Conservation (phyloP, 2,113 vertebrate species). For the Eira barbara region DNA sequence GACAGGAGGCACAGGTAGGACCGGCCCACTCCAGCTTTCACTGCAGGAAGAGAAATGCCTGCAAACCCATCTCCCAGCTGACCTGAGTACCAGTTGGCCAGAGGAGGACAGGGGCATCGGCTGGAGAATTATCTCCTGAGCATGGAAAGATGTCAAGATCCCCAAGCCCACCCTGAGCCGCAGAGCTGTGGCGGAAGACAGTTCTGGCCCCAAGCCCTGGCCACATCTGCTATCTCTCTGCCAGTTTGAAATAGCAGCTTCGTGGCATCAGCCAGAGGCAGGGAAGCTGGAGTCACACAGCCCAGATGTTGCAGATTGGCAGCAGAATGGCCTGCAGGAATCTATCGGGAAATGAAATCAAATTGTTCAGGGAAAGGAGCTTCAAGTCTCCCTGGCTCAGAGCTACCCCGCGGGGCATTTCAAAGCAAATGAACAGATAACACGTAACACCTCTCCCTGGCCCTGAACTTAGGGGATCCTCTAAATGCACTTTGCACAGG, state of each 20-base stretch:
- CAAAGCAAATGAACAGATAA: background rate
- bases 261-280: background rate
- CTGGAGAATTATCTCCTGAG: background rate
- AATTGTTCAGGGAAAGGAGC: background rate
- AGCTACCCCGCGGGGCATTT: background rate
- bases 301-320: background rate
- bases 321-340: background rate
- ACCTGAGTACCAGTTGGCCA: background rate
- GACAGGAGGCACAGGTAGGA: background rate
- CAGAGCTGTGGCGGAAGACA: background rate
- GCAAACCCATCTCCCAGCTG: background rate
- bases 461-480: background rate
- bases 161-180: background rate
- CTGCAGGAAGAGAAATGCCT: background rate
- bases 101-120: background rate
- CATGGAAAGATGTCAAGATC: background rate
- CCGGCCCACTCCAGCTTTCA: background rate
- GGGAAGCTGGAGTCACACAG: background rate
- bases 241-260: background rate
- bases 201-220: background rate
- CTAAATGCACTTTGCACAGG: background rate
- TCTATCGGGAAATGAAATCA: conserved; percentile 31
- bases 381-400: background rate
- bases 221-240: background rate
- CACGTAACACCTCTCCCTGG: background rate